Percentiles rank a stretch among this genome's conserved stretches.
Evolutionary conservation across 2,888 invertebrate species (phyloP).

Genomic region (Prenolepis imparis): DNA sequence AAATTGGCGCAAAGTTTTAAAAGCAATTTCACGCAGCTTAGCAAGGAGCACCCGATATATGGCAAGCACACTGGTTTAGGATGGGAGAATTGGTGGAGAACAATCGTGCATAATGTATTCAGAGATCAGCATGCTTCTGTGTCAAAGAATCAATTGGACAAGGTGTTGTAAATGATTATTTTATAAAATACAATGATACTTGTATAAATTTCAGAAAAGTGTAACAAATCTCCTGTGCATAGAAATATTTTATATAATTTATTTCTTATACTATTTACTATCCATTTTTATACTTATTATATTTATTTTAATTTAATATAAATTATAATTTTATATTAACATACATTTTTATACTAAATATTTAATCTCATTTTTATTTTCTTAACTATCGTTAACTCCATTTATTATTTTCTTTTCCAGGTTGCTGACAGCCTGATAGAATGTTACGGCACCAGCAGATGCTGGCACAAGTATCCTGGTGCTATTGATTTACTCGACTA

Average conservation of each 20-base stretch:
- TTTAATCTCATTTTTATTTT: neutral
- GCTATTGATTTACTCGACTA: slow-evolving; percentile 89
- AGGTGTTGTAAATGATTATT: slow-evolving; percentile 75
- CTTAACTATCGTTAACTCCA: slow-evolving; percentile 67
- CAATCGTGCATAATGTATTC: slow-evolving; percentile 90
- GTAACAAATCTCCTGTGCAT: too few relatives aligned
- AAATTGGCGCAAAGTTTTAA: slow-evolving; percentile 89
- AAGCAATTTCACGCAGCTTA: slow-evolving; percentile 89
- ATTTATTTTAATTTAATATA: slow-evolving; percentile 1
- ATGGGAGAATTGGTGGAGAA: slow-evolving; percentile 95
- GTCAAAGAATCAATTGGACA: slow-evolving; percentile 77
- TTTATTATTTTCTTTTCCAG: slow-evolving; percentile 77
- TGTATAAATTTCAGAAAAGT: too few relatives aligned
- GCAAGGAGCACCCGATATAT: slow-evolving; percentile 92
- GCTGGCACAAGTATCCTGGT: slow-evolving; percentile 92
- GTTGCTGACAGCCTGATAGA: slow-evolving; percentile 89
- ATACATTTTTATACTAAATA: neutral
- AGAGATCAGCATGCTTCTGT: slow-evolving; percentile 86
- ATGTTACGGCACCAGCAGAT: slow-evolving; percentile 90
- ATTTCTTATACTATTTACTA: neutral
- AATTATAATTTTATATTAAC: neutral
- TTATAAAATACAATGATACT: too few relatives aligned
- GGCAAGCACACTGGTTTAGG: slow-evolving; percentile 90
- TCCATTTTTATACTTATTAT: neutral
- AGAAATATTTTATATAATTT: too few relatives aligned